Evolutionary conservation across 2,888 invertebrate species (phyloP), one percentile per base, ranked within the genome.

Genomic region (Spicauda simplicius): DNA sequence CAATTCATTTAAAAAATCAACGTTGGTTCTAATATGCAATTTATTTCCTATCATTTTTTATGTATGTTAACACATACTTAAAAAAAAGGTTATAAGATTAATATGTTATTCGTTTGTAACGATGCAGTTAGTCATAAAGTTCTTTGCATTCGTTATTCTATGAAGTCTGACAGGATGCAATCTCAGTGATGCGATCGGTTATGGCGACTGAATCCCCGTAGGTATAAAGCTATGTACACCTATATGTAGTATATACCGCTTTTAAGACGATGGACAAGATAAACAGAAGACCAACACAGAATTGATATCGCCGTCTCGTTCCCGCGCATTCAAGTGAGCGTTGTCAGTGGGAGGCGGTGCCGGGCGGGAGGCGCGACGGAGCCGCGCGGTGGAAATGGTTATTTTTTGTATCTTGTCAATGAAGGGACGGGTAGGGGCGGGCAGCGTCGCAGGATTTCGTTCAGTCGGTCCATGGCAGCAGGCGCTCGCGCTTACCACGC

Each of bases 401-500:
- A 83, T 89, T 91, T 91, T 91, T 92, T 92, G 86, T 91, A 81
- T 89, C 88, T 90, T 90, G 91, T 92, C 91, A 91, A 90, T 88
- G 90, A 91, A 91, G 88, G 89, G 87, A 87, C 88, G 88, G 85
- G 84, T 82, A 82, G 89, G 88, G 90, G 90, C 90, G 88, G 88
- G 77, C 79, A 81, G 78, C 68, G 75, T 72, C 82, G 79, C 84
- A 84, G 85, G 86, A 82, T 78, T 79, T 69, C 59, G 60, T 48
- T 63, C 61, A 18, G 48, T 59, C 65, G 50, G 83, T 86, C 77
- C 73, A 77, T 74, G 72, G 76, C 77, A 82, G 84, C 84, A 84
- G 81, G 80, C 80, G 84, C 75, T 78, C 80, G 87, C 85, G 85
- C 80, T 76, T 72, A 78, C 74, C 80, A 75, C 72, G 80, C 82